phyloP scores from a whole-genome alignment of 64 coral and sea anemone species.

The Actinia equina region DNA sequence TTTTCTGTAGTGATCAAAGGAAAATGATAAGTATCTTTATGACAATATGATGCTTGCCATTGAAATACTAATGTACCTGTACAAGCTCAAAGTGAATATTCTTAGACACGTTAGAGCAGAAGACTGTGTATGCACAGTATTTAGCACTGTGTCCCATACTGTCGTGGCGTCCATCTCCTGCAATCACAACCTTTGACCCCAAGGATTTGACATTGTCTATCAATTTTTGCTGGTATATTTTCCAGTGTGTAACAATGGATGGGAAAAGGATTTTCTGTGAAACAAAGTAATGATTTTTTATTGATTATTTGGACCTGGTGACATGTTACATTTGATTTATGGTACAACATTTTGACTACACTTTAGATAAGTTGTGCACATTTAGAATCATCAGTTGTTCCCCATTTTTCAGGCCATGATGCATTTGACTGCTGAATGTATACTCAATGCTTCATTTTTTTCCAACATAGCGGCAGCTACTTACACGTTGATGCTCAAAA shows the following conservation, averaged over 20 bases:
- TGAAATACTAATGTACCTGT: neutral
- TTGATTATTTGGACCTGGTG: too few species aligned
- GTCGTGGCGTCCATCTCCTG: neutral
- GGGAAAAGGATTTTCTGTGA: slow-evolving; percentile 1
- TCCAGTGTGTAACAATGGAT: neutral
- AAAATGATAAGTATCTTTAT: neutral
- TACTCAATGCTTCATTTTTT: too few species aligned
- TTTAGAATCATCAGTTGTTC: too few species aligned
- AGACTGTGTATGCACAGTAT: neutral
- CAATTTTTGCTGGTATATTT: neutral
- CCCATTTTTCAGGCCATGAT: too few species aligned
- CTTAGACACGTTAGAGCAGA: neutral
- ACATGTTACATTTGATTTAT: too few species aligned
- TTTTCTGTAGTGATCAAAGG: slow-evolving; percentile 15
- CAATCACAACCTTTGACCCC: neutral
- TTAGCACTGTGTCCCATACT: slow-evolving; percentile 5
- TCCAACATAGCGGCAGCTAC: neutral
- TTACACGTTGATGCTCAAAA: slow-evolving; percentile 32
- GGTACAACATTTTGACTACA: too few species aligned
- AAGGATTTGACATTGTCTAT: neutral
- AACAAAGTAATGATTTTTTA: neutral
- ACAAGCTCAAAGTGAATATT: slow-evolving; percentile 1
- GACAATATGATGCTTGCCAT: too few species aligned
- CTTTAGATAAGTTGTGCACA: too few species aligned
- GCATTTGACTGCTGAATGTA: too few species aligned